Evolutionary conservation across 2,113 vertebrate genomes (phyloP).

Genomic region (Parus major): DNA sequence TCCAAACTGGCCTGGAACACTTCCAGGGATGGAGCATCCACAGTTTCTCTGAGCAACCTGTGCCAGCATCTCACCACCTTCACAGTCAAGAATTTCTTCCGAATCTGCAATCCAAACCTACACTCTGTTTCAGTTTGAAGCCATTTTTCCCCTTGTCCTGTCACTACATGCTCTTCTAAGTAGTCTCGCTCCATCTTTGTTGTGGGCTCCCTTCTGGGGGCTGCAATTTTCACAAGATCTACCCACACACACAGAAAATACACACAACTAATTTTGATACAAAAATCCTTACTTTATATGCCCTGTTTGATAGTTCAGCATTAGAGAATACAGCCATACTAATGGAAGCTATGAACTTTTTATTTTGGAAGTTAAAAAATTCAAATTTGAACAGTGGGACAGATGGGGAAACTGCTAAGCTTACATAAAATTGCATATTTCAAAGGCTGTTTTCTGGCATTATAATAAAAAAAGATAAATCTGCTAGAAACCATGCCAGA

Average conservation of each 20-base stretch:
- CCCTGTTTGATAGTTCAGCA: background rate
- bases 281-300: background rate
- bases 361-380: constrained; percentile 5
- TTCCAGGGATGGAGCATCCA: background rate
- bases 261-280: background rate
- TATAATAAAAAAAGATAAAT: constrained; percentile 14
- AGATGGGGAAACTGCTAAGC: constrained; percentile 37
- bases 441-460: constrained; percentile 38
- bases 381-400: constrained; percentile 5
- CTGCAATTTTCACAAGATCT: background rate
- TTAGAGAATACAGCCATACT: background rate
- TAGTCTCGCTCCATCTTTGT: background rate
- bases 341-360: background rate
- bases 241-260: background rate
- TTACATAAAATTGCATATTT: constrained; percentile 26
- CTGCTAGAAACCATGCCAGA: constrained; percentile 38
- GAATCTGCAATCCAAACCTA: background rate
- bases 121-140: background rate
- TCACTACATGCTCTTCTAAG: background rate
- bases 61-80: background rate
- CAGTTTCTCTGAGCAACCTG: background rate
- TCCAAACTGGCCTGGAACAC: background rate
- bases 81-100: background rate
- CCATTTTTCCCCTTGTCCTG: background rate
- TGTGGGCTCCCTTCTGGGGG: background rate